A percentile compares a stretch with the other conserved stretches of the same genome.
Conservation (phyloP, 2,113 vertebrate species). For the Myocastor coypus region DNA sequence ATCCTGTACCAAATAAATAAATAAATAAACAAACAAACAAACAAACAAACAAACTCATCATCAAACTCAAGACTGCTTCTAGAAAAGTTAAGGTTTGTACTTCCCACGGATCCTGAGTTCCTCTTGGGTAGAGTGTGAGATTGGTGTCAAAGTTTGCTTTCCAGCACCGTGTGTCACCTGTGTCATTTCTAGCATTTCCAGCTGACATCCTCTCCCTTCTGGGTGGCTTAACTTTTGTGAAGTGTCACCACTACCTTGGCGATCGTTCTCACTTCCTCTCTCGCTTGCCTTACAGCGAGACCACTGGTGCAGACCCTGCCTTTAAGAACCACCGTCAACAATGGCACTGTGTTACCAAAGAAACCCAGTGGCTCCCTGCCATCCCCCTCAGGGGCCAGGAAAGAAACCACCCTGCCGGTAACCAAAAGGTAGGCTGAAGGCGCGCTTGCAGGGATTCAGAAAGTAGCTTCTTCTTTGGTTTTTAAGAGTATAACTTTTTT, state of each 20-base stretch:
- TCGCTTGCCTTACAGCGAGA: conserved; percentile 89
- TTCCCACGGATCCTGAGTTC: background rate
- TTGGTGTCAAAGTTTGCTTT: background rate
- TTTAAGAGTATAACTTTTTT: background rate
- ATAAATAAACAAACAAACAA: too few relatives aligned
- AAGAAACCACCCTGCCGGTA: conserved; percentile 88
- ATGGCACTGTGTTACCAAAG: conserved; percentile 97
- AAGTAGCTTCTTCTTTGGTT: background rate
- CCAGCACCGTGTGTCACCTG: background rate
- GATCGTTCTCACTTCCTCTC: conserved; percentile 13
- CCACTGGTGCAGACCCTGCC: conserved; percentile 96
- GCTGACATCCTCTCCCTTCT: background rate
- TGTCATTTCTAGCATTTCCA: background rate
- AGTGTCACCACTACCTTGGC: background rate
- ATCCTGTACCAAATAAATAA: too few relatives aligned
- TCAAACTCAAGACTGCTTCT: background rate
- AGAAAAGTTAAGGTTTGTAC: background rate
- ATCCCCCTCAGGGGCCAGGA: conserved; percentile 94
- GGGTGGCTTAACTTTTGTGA: rapidly evolving
- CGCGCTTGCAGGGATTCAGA: background rate
- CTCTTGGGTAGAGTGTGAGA: background rate
- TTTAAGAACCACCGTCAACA: conserved; percentile 94
- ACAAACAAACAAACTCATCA: background rate
- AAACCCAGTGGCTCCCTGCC: conserved; percentile 93
- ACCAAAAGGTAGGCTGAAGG: conserved; percentile 91